Evolutionary conservation across 2,113 vertebrate genomes (phyloP).

Genomic region (Macquaria australasica): DNA sequence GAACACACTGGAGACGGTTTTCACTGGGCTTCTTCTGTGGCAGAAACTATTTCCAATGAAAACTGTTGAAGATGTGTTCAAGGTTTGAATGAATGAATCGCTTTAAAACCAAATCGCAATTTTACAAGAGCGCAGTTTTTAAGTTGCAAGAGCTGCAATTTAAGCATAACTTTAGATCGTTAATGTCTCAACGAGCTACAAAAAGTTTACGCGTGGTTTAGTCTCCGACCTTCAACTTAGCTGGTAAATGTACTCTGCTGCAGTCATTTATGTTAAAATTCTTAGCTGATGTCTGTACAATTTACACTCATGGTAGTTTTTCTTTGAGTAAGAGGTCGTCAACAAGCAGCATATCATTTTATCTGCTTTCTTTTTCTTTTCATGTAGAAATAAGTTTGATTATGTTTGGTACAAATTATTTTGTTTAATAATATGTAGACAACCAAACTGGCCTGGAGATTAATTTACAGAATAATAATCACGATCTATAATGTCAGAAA

Average conservation of each 20-base stretch:
- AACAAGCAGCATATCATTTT: background rate
- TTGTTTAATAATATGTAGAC: background rate
- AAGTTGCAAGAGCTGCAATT: background rate
- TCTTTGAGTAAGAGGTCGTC: background rate
- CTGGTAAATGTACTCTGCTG: background rate
- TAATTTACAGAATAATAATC: slow-evolving; percentile 2
- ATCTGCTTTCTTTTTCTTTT: too few relatives aligned
- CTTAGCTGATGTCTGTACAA: background rate
- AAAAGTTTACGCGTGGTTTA: background rate
- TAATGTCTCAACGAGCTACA: background rate
- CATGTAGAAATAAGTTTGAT: background rate
- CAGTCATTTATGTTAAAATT: background rate
- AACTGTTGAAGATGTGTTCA: background rate
- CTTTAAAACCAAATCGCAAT: background rate
- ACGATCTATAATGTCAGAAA: background rate
- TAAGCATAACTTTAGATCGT: too few relatives aligned
- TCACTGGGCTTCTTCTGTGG: background rate
- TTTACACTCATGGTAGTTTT: background rate
- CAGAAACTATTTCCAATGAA: background rate
- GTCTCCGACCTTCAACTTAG: background rate
- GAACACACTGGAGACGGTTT: background rate
- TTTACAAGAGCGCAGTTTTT: background rate
- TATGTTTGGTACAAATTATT: too few relatives aligned
- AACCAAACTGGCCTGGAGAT: background rate
- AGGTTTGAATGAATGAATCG: background rate